Conservation (phyloP, 2,797 vertebrate genomes). For the Champsocephalus esox region DNA sequence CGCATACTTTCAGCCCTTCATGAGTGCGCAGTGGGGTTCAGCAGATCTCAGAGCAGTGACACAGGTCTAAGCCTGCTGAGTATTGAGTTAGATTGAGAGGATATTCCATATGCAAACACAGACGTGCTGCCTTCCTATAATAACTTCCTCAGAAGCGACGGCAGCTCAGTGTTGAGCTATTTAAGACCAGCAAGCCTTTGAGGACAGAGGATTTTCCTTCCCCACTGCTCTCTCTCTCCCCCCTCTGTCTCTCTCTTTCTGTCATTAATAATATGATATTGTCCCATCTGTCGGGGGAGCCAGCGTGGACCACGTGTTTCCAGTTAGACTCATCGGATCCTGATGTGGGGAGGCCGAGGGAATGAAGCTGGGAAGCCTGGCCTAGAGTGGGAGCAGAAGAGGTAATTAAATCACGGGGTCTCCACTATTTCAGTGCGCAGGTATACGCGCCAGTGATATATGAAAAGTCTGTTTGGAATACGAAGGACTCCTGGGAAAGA, state of each 20-base stretch:
- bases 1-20: conserved; percentile 14
- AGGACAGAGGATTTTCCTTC: conserved; percentile 69
- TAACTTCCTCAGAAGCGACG: conserved; percentile 78
- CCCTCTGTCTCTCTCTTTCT: conserved; percentile 62
- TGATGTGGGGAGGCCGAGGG: conserved; percentile 77
- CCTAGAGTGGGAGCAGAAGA: conserved; percentile 49
- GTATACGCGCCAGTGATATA: conserved; percentile 49
- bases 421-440: conserved; percentile 45
- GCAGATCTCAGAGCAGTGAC: conserved; percentile 39
- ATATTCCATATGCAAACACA: conserved; percentile 76
- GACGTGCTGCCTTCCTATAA: conserved; percentile 67
- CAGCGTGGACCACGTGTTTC: conserved; percentile 82
- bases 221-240: conserved; percentile 45
- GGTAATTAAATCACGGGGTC: conserved; percentile 66
- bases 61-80: conserved; percentile 50
- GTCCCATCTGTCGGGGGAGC: conserved; percentile 84
- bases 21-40: conserved; percentile 32
- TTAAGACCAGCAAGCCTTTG: conserved; percentile 75
- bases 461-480: conserved; percentile 43
- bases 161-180: conserved; percentile 77
- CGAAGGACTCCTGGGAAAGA: conserved; percentile 26
- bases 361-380: conserved; percentile 56
- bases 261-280: conserved; percentile 87
- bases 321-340: conserved; percentile 83
- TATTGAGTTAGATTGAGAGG: conserved; percentile 57